phyloP scores from a whole-genome alignment of 2,113 vertebrate species.

The Cavia aperea region DNA sequence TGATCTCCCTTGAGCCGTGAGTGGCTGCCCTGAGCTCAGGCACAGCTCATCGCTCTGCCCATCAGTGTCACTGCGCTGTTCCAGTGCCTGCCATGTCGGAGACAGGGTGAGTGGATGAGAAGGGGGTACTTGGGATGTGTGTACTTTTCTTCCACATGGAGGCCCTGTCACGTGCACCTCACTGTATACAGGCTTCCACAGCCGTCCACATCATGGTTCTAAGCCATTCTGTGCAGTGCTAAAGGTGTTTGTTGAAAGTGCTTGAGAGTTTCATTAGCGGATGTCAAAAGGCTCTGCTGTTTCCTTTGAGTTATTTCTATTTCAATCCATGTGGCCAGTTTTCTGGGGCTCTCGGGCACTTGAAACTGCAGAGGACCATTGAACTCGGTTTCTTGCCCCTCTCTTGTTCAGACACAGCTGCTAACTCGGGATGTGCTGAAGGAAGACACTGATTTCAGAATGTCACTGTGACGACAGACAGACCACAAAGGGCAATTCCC shows the following conservation, averaged over 20 bases:
- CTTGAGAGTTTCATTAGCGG: neutral
- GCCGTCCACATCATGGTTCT: neutral
- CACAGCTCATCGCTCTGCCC: neutral
- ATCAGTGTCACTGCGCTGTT: rapidly evolving
- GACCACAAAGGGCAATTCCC: neutral
- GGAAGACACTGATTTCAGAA: conserved; percentile 14
- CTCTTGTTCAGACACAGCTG: neutral
- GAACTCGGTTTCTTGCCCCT: neutral
- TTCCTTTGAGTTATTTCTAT: neutral
- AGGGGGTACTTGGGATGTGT: rapidly evolving
- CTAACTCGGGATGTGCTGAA: conserved; percentile 7
- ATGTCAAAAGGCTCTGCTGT: neutral
- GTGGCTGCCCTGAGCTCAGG: neutral
- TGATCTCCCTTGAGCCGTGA: rapidly evolving
- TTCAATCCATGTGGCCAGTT: neutral
- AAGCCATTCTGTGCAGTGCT: neutral
- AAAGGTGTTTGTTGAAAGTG: neutral
- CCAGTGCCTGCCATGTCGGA: rapidly evolving
- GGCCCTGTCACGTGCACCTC: rapidly evolving
- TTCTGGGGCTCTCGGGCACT: neutral
- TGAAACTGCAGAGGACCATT: neutral
- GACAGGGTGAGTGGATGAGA: neutral
- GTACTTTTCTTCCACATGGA: rapidly evolving
- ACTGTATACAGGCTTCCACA: neutral
- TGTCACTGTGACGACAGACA: neutral